Evolutionary conservation across 2,113 vertebrate species (phyloP), one percentile per base, ranked within the genome.

Genomic region (Columbina picui): DNA sequence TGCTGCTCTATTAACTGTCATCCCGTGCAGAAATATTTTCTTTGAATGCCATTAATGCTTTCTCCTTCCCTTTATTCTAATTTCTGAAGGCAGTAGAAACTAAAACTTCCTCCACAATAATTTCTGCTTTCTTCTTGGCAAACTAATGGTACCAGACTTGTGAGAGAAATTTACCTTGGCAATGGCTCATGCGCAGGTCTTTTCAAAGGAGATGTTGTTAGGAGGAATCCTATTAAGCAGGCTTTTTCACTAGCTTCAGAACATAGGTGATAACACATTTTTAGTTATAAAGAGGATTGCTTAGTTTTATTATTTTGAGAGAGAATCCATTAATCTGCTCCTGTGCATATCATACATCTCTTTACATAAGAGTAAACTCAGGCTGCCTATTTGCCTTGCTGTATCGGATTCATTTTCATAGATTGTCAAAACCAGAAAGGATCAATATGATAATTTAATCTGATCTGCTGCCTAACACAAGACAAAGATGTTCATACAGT

Each of bases 41-140:
- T 94, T 93, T 94, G 96, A 98, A 97, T 96, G 97, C 95, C 90
- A 96, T 97, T 97, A 97, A 97, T 88, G 97, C 81, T 76, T 97
- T 95, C 93, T 97, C 49, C 64, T 94, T 95, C 61, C 76, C 93
- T 97, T 97, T 98, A 95, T 95, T 97, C 96, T 96, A 90, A 92
- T 96, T 96, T 97, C 94, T 96, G 94, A 97, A 98, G 95, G 89
- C 94, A 96, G 89, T 49, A 94, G 89, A 92, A 95, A 97, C 87
- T 96, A 92, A 97, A 96, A 97, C 91, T 97, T 97, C 50, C n/a
- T 94, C 75, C 90, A 92, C 93, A 96, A 95, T 97, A 96, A 98
- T 97, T 98, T 95, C 94, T 97, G 95, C 94, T 97, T 98, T 95
- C 39, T 10, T 97, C 94, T 96, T 95, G 87, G 88, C 84, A 97